Conservation (phyloP, 2,888 invertebrate species). For the Brachylomia viminalis region DNA sequence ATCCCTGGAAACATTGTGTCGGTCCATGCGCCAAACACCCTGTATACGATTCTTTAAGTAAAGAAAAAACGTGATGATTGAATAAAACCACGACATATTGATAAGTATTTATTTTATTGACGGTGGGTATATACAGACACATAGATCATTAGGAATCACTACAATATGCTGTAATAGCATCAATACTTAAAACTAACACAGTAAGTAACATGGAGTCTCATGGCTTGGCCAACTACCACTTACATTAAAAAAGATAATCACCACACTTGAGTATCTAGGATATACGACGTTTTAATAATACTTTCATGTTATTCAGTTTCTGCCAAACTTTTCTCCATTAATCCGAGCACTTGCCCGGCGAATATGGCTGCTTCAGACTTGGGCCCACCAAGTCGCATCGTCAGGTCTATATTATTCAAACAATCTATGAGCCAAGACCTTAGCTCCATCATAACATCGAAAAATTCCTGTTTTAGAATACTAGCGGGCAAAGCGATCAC, state of each 20-base stretch:
- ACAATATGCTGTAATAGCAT: slow-evolving; percentile 39
- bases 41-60: not conserved
- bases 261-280: slow-evolving; percentile 27
- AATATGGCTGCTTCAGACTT: slow-evolving; percentile 92
- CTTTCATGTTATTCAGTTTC: slow-evolving; percentile 52
- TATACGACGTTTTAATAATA: slow-evolving; percentile 5
- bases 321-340: slow-evolving; percentile 88
- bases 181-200: slow-evolving; percentile 49
- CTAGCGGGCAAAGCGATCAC: slow-evolving; percentile 91
- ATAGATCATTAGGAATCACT: slow-evolving; percentile 52
- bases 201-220: slow-evolving; percentile 25
- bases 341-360: slow-evolving; percentile 91
- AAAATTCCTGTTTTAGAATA: slow-evolving; percentile 91
- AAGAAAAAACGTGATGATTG: not conserved
- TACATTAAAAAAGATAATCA: slow-evolving; percentile 23
- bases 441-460: slow-evolving; percentile 91
- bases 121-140: slow-evolving; percentile 65
- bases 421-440: slow-evolving; percentile 92
- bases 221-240: slow-evolving; percentile 27
- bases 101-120: slow-evolving; percentile 60
- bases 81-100: slow-evolving; percentile 50
- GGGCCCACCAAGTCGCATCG: slow-evolving; percentile 89
- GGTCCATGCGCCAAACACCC: too few relatives aligned
- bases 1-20: too few relatives aligned
- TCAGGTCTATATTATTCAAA: slow-evolving; percentile 87